Evolutionary conservation across 2,888 invertebrate species (phyloP).

Genomic region (Steinernema scapterisci): DNA sequence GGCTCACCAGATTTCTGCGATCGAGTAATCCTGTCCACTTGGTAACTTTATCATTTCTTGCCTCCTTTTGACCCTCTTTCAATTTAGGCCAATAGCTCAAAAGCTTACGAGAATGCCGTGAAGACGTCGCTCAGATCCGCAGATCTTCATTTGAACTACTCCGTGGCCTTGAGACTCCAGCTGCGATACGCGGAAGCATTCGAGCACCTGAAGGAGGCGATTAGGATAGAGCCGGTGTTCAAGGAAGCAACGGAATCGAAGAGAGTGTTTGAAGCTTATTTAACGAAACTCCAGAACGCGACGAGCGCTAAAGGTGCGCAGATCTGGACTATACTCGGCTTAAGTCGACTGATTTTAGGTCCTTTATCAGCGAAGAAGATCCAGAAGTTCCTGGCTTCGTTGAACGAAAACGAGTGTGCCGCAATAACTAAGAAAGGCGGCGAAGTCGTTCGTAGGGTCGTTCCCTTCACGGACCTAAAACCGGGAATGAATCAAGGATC

Average conservation of each 20-base stretch:
- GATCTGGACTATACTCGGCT: no score
- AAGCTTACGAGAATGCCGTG: constrained; percentile 36
- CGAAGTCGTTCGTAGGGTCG: not conserved
- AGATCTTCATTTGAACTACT: constrained; percentile 39
- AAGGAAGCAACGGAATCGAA: constrained; percentile 27
- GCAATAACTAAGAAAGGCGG: not conserved
- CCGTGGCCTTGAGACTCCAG: constrained; percentile 31
- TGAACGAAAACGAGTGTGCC: not conserved
- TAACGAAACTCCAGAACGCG: constrained; percentile 6
- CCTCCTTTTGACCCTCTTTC: not conserved
- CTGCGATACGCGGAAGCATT: constrained; percentile 37
- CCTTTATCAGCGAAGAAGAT: constrained; percentile 15
- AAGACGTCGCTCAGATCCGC: not conserved
- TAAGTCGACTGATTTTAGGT: not conserved
- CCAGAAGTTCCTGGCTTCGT: not conserved
- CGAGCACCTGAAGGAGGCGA: constrained; percentile 33
- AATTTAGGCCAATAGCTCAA: constrained; percentile 32
- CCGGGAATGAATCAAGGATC: not conserved
- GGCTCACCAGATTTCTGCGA: constrained; percentile 33
- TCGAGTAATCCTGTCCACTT: constrained; percentile 1
- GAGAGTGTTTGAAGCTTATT: not conserved
- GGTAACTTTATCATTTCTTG: not conserved
- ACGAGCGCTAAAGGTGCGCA: not conserved
- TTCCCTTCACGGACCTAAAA: not conserved
- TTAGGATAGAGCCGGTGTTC: constrained; percentile 39